Evolutionary conservation across 2,888 invertebrate genomes (phyloP), one percentile per base, ranked within the genome.

Genomic region (Lasioglossum morio): DNA sequence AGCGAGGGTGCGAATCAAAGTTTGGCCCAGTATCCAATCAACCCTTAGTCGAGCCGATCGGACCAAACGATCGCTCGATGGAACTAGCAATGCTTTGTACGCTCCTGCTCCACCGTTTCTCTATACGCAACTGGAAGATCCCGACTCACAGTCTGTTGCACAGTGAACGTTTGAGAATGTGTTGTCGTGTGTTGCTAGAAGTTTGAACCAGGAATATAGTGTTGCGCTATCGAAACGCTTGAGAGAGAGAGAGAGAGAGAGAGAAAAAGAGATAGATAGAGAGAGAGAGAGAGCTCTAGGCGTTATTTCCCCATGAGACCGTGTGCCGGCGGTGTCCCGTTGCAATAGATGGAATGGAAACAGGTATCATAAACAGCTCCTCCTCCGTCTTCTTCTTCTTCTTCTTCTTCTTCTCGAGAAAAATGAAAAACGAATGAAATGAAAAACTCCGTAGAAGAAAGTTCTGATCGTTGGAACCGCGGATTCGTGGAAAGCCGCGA

Each of bases 1-100:
- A 84, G 85, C 81, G 88, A 88, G 89, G 91, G 91, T 92, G 91
- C 87, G 91, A 93, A 93, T 94, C 92, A 92, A 94, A 94, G 90
- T 93, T 93, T 90, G 85, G 89, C 91, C 90, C 93, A 93, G 93
- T 93, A 89, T 88, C 89, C 90, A 92, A 91, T 91, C 91, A 91
- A 90, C 90, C 88, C 87, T 86, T 89, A 87, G 72, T 60, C 91
- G 86, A 81, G 85, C 75, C 57, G 77, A 84, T 81, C 77, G 77
- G 77, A 72, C 81, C 19, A 75, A 46, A 77, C 75, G 75, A 76
- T 77, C 72, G 66, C 63, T 80, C 84, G 79, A 77, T 60, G 57
- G 72, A 48, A 76, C 69, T 57, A 72, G 66, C 40, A 57, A 78
- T 75, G 78, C 8, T 40, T 46, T 7, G 75, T 34, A 72, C n/a